Base-by-base conservation (phyloP, 2,888 invertebrate species). In the Apotomis betuletana region DNA sequence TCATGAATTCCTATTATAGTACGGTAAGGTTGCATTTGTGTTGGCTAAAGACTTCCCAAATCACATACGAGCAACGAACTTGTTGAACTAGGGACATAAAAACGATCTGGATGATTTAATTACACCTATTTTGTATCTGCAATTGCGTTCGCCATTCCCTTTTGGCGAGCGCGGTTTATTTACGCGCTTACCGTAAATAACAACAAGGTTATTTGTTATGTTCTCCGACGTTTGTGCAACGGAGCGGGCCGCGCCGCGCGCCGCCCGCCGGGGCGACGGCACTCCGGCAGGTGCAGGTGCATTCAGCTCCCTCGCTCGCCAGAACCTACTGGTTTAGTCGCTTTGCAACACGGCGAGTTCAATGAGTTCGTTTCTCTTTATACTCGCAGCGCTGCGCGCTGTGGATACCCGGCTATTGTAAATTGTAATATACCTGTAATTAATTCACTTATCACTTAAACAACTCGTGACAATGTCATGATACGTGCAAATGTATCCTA, bases 261-360 rank as follows among this genome's bases (percentile, higher is more conserved):
- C 27, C 27, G 27, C 27, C 67, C 62, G 67, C 71, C 67, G 10
- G 60, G 54, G 57, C 60, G 12, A 44, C 10, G 54, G 52, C 61
- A 52, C 67, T 44, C 44, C 76, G 81, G 81, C 87, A 89, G 89
- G 87, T 89, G 81, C 87, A 89, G 89, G 87, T 89, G 88, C 83
- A 83, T 76, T 77, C 76, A 76, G 77, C 75, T 74, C 75, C 75
- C 75, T 67, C 49, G 44, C 67, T 38, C 57, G 61, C 69, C 63
- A 69, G 74, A 77, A 78, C 79, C 78, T 78, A 80, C 80, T 79
- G 79, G 81, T 81, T 83, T 80, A 77, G 75, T 78, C 75, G 79
- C 77, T 80, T 52, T 62, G 61, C 61, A 71, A 70, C 59, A 10
- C 51, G 65, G 63, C 55, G 58, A 52, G 49, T 64, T 51, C 54